phyloP scores from a whole-genome alignment of 2,888 invertebrate genomes.

The Peribatodes rhomboidaria region DNA sequence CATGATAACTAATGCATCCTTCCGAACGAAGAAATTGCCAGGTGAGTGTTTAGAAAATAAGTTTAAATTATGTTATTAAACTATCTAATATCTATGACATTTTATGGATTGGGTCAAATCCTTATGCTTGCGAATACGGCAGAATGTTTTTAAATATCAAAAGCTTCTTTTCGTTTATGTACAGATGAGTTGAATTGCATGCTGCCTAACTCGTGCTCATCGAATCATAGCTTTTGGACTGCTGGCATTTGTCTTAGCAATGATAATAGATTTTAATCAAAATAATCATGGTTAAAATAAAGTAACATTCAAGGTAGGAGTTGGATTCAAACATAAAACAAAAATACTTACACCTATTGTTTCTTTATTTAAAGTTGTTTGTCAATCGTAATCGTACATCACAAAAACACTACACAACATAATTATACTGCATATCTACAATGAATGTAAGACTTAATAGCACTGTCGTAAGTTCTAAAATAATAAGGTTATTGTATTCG shows the following conservation, averaged over 20 bases:
- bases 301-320: slow-evolving; percentile 7
- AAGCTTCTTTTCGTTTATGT: slow-evolving; percentile 53
- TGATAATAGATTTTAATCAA: slow-evolving; percentile 41
- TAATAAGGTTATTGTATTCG: background rate
- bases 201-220: slow-evolving; percentile 71
- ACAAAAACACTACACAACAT: background rate
- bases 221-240: slow-evolving; percentile 58
- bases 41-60: slow-evolving; percentile 82
- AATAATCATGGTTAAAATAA: slow-evolving; percentile 27
- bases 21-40: slow-evolving; percentile 98
- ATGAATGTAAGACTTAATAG: background rate
- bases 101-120: too few relatives aligned
- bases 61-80: background rate
- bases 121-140: too few relatives aligned
- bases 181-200: slow-evolving; percentile 68
- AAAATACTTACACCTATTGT: background rate
- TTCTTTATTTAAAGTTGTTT: background rate
- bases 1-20: slow-evolving; percentile 99
- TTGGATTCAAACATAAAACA: background rate
- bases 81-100: too few relatives aligned
- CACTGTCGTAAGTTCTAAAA: background rate
- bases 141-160: too few relatives aligned
- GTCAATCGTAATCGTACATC: background rate
- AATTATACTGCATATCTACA: background rate
- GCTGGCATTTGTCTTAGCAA: slow-evolving; percentile 52